Conservation (phyloP, 2,113 vertebrate species). For the Stomatorhinus ivindoensis region DNA sequence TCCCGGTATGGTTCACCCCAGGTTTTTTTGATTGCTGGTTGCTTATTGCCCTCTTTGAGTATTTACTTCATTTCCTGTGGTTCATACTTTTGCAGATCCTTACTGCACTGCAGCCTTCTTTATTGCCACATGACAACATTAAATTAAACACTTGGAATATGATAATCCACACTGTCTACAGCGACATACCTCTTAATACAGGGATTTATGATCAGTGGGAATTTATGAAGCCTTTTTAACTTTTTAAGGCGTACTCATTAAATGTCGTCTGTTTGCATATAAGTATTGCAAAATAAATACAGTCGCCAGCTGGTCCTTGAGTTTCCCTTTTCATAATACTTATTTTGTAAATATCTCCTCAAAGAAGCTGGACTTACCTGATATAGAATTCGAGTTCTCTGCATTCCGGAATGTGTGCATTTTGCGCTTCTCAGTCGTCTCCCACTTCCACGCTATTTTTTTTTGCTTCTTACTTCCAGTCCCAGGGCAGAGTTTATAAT, state of each 20-base stretch:
- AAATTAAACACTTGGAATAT: conserved; percentile 1
- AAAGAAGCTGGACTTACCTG: not conserved
- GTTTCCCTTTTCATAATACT: not conserved
- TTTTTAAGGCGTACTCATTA: not conserved
- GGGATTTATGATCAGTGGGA: not conserved
- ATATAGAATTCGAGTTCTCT: not conserved
- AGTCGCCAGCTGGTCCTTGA: not conserved
- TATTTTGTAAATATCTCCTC: not conserved
- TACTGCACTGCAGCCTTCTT: not conserved
- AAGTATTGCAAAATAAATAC: not conserved
- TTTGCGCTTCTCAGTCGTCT: not conserved
- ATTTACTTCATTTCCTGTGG: not conserved
- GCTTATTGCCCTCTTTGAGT: too few relatives aligned
- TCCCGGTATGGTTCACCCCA: not conserved
- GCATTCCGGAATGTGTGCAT: not conserved
- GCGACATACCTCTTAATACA: not conserved
- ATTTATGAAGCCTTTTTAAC: not conserved
- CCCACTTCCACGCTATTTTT: not conserved
- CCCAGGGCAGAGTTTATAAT: not conserved
- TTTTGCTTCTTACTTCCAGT: too few relatives aligned
- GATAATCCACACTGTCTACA: not conserved
- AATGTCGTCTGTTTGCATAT: not conserved
- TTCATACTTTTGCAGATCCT: not conserved
- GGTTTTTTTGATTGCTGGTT: not conserved
- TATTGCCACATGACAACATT: not conserved